These are phyloP conservation scores for Falcunculus frontatus DNA, from an alignment of 2,113 vertebrate genomes.

Conservation along the genomic window DNA sequence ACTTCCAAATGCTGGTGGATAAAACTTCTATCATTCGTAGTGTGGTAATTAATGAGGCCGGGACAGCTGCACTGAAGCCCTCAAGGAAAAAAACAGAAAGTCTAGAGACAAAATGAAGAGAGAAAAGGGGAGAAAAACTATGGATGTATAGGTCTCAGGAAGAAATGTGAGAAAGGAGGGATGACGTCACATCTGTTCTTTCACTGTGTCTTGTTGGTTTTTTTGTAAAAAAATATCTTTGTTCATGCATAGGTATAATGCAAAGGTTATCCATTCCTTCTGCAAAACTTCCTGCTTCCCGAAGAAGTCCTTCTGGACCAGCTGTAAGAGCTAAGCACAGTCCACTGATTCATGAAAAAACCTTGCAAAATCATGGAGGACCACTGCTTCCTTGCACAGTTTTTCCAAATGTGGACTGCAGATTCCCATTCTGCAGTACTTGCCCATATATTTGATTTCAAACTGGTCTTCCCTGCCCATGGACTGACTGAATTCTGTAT, in stretches of 20 bases:
- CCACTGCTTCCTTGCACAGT: not conserved
- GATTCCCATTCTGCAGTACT: not conserved
- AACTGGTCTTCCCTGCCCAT: not conserved
- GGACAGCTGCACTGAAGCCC: not conserved
- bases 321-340: not conserved
- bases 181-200: not conserved
- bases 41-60: accelerated
- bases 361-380: not conserved
- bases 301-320: not conserved
- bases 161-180: not conserved
- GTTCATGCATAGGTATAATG: not conserved
- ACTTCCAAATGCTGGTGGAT: not conserved
- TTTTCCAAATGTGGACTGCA: not conserved
- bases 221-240: not conserved
- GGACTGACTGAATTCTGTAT: not conserved
- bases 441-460: not conserved
- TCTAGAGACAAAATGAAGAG: not conserved
- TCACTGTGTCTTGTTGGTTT: not conserved
- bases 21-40: not conserved
- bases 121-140: not conserved
- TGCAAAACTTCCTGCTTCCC: not conserved
- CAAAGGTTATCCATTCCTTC: not conserved
- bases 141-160: not conserved
- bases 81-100: not conserved
- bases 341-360: not conserved